These are phyloP conservation scores for Dissostichus mawsoni DNA, from an alignment of 2,113 vertebrate genomes.

Conservation along the genomic window DNA sequence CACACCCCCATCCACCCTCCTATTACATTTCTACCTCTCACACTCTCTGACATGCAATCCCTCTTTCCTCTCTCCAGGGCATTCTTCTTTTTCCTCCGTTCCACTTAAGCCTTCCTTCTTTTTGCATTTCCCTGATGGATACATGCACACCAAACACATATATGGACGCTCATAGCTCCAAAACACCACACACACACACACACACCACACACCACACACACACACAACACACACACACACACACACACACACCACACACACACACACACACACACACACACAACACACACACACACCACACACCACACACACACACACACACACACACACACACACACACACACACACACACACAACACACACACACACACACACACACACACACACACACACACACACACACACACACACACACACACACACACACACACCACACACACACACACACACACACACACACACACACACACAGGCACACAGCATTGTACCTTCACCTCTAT, in stretches of 20 bases:
- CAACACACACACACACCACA: background rate
- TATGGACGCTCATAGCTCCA: background rate
- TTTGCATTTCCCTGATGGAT: slow-evolving; percentile 59
- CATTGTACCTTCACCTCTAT: background rate
- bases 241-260: background rate
- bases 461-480: background rate
- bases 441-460: background rate
- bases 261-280: too few relatives aligned
- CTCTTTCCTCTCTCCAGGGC: slow-evolving; percentile 62
- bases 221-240: background rate
- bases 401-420: background rate
- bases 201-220: background rate
- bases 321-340: background rate
- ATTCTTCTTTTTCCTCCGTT: slow-evolving; percentile 48
- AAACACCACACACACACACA: background rate
- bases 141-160: slow-evolving; percentile 25
- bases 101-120: slow-evolving; percentile 49
- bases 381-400: background rate
- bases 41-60: slow-evolving; percentile 66
- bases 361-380: background rate
- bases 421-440: background rate
- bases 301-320: background rate
- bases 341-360: background rate
- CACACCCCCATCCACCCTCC: slow-evolving; percentile 4
- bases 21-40: slow-evolving; percentile 63